phyloP scores from a whole-genome alignment of 2,797 vertebrate genomes.

The Squalus acanthias region DNA sequence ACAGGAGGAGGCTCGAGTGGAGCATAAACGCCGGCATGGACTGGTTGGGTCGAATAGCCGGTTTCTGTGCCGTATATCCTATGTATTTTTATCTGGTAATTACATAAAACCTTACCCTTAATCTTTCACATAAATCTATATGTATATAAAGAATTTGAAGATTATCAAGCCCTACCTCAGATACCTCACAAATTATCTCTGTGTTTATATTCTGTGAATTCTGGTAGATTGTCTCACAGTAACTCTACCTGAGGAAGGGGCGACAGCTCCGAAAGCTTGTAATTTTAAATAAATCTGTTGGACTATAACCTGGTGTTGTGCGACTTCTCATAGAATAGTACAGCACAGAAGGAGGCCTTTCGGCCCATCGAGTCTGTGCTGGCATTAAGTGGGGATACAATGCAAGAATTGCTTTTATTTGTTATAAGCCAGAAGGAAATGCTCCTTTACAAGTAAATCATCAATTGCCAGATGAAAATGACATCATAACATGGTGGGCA shows the following conservation, averaged over 20 bases:
- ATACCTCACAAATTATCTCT: neutral
- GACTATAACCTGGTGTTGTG: too few species aligned
- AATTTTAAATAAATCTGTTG: too few species aligned
- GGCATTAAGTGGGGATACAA: neutral
- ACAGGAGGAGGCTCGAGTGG: too few species aligned
- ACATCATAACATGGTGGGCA: neutral
- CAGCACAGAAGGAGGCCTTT: neutral
- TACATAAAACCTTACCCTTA: neutral
- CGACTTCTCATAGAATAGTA: neutral
- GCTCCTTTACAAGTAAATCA: neutral
- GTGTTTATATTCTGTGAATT: too few species aligned
- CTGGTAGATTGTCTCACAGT: too few species aligned
- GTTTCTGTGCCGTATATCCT: too few species aligned
- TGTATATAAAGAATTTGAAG: neutral
- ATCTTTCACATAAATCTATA: neutral
- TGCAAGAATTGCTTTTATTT: neutral
- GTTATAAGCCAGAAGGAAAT: neutral
- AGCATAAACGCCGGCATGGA: too few species aligned
- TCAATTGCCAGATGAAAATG: neutral
- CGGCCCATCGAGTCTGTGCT: neutral
- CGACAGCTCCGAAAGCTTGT: too few species aligned
- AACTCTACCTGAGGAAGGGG: too few species aligned
- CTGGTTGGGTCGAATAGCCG: too few species aligned
- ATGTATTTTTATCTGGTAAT: neutral
- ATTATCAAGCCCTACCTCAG: neutral